A percentile compares a stretch with the other conserved stretches of the same genome.
phyloP scores from a whole-genome alignment of 2,888 invertebrate species.

The Notocelia uddmanniana region DNA sequence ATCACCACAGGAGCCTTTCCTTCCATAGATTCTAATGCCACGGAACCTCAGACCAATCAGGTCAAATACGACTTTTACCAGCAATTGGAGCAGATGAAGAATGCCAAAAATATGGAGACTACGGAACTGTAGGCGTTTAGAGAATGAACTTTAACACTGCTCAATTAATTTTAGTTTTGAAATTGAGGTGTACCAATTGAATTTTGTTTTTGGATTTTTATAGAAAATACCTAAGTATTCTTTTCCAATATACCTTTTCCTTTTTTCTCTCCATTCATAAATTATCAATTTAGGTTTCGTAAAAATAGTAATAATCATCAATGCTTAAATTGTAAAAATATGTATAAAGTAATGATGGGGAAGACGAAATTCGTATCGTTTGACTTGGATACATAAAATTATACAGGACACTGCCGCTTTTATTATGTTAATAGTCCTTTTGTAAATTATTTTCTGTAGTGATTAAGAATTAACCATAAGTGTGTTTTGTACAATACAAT shows the following conservation, averaged over 20 bases:
- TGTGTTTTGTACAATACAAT: slow-evolving; percentile 27
- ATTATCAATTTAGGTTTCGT: no score
- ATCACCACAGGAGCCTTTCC: slow-evolving; percentile 80
- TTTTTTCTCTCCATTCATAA: no score
- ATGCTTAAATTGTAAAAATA: no score
- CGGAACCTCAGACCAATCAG: slow-evolving; percentile 82
- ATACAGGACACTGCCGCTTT: slow-evolving; percentile 15
- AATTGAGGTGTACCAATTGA: background rate
- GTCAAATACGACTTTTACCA: slow-evolving; percentile 89
- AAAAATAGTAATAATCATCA: no score
- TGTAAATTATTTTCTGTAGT: slow-evolving; percentile 33
- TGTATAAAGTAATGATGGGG: background rate
- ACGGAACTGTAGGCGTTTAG: slow-evolving; percentile 88
- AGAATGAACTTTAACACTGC: slow-evolving; percentile 46
- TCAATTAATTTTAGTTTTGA: background rate
- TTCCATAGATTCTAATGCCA: slow-evolving; percentile 76
- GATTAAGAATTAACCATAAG: background rate
- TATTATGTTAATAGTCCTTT: slow-evolving; percentile 21
- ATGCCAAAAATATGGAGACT: slow-evolving; percentile 91
- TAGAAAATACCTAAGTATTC: no score
- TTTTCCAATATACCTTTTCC: no score
- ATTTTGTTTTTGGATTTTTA: no score
- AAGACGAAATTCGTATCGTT: background rate
- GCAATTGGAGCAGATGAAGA: slow-evolving; percentile 89
- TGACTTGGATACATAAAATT: no score